A percentile compares a stretch with the other conserved stretches of the same genome.
phyloP scores from a whole-genome alignment of 2,797 vertebrate species.

The Peromyscus nudipes region DNA sequence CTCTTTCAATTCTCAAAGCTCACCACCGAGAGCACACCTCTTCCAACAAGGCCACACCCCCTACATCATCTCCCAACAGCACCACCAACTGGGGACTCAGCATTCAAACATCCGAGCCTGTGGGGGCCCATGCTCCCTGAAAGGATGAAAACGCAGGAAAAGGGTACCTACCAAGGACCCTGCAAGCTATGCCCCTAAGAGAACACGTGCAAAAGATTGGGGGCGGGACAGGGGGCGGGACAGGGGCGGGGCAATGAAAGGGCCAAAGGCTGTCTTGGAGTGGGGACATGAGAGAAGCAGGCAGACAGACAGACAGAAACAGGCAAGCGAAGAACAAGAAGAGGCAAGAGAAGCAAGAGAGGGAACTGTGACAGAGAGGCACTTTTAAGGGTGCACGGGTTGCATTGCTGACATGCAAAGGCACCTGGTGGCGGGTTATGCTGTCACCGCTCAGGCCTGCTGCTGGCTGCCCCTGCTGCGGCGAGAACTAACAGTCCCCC shows the following conservation, averaged over 20 bases:
- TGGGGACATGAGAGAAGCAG: background rate
- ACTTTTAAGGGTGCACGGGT: background rate
- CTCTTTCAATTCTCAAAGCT: background rate
- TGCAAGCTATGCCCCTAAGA: background rate
- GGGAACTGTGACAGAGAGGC: background rate
- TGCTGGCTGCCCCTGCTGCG: background rate
- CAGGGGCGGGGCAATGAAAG: too few species aligned
- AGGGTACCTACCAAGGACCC: background rate
- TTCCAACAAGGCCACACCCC: background rate
- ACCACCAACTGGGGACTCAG: background rate
- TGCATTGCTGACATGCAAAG: background rate
- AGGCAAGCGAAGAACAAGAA: background rate
- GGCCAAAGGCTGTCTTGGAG: background rate
- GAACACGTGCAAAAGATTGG: background rate
- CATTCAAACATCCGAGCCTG: background rate
- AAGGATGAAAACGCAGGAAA: background rate
- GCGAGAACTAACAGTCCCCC: background rate
- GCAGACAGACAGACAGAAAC: background rate
- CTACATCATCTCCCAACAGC: background rate
- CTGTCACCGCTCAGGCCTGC: background rate
- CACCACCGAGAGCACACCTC: background rate
- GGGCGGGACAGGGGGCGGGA: too few species aligned
- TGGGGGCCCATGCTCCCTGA: background rate
- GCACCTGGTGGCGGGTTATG: background rate
- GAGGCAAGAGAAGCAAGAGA: background rate